Evolutionary conservation across 2,797 vertebrate genomes (phyloP), one percentile per base, ranked within the genome.

Genomic region (Gila robusta): DNA sequence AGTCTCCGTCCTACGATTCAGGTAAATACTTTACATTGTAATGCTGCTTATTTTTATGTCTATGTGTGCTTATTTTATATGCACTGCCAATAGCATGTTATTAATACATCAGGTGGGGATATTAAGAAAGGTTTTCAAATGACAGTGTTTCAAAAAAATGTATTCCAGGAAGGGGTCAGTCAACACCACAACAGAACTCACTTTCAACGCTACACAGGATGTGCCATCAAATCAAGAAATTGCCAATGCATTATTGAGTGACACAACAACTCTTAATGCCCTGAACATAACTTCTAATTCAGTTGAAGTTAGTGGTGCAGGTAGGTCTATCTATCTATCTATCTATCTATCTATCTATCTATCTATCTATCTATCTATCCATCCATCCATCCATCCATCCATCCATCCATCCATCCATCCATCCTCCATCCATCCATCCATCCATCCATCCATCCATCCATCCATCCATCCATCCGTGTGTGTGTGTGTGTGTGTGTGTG

Each of bases 81-180:
- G 6, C 0, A 32, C 0, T 5, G 1, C 16, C 2, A 32, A 64
- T 3, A 11, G 2, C 0, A 32, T 23, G 28, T 1, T 0, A 16
- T 39, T 39, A 37, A 23, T 0, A 3, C 16, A 21, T 23, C 5
- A 76, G 19, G 1, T 23, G 19, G 10, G 19, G 1, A 23, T 77
- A n/a, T 6, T 6, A 19, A 56, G 10, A 77, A 3, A 19, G 16
- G 0, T 26, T 26, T 41, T 6, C 14, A 41, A n/a, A 10, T 41
- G 2, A 77, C 5, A 39, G 4, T 62, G 6, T 26, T 6, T 79
- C 7, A 3, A 26, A 79, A 62, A 26, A 2, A 16, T 81, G 1
- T 69, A 8, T 81, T 67, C 3, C 44, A 81, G 79, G 5, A 0
- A 11, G 6, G 79, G 79, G 26, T 81, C 79, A 5, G 28, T 69